Evolutionary conservation across 2,888 invertebrate species (phyloP), one percentile per base, ranked within the genome.

Genomic region (Eledona agricola): DNA sequence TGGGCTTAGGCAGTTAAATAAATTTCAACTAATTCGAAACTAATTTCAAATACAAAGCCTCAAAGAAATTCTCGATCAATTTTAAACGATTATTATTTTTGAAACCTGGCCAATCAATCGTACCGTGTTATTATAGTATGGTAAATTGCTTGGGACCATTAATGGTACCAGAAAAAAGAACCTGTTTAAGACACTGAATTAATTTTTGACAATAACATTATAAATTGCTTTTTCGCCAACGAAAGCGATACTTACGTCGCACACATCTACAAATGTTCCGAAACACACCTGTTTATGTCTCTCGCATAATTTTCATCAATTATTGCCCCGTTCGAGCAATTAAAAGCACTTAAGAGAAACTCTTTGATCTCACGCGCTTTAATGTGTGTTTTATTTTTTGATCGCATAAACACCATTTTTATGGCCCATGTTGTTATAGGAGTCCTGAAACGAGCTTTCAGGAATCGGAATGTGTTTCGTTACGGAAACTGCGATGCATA

Each of bases 101-200:
- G 63, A 65, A 62, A 65, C 52, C 63, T 62, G 62, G 58, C 65
- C 70, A 69, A 71, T 71, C 71, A 67, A 68, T 65, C 63, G 63
- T 59, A 68, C 65, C 66, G 58, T 71, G 62, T 71, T 70, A 71
- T 71, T 71, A 71, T 62, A 62, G 62, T 60, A 66, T 65, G 69
- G 66, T 63, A 67, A 64, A 66, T 60, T 60, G 64, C 57, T 46
- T 55, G 58, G 55, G 56, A 60, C 64, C 64, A 58, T 65, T 67
- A 66, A 65, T 64, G 62, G 57, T 57, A 66, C 58, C 57, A 57
- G 50, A 62, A 66, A 63, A 65, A 62, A 60, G 55, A 58, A 61
- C 62, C 62, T 57, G 63, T 64, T 63, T 59, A 62, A 62, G 63
- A 65, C 65, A 68, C 58, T 65, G 65, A 66, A 68, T 68, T 68